phyloP scores from a whole-genome alignment of 2,113 vertebrate genomes.

The Electrona antarctica region DNA sequence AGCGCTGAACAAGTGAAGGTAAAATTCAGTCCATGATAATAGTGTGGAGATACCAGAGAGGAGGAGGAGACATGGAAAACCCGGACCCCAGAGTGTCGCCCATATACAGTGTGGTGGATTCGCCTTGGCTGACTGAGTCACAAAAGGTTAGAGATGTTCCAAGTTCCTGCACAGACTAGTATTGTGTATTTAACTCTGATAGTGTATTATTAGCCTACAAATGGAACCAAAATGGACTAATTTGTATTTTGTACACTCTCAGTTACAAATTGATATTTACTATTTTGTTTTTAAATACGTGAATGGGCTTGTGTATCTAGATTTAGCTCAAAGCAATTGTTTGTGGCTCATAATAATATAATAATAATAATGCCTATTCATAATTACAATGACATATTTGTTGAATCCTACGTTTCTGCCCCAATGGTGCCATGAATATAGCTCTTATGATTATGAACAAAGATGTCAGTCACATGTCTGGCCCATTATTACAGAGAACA shows the following conservation, averaged over 20 bases:
- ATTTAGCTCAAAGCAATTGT: too few relatives aligned
- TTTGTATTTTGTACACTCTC: too few relatives aligned
- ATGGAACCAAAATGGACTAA: too few relatives aligned
- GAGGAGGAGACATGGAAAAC: conserved; percentile 67
- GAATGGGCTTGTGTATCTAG: too few relatives aligned
- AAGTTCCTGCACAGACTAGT: background rate
- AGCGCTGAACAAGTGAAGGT: conserved; percentile 67
- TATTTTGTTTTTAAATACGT: too few relatives aligned
- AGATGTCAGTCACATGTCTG: conserved; percentile 21
- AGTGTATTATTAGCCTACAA: conserved; percentile 3
- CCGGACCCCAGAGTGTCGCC: conserved; percentile 49
- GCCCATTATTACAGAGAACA: conserved; percentile 14
- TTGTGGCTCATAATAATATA: too few relatives aligned
- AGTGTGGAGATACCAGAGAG: conserved; percentile 54
- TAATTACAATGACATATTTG: too few relatives aligned
- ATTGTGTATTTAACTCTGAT: conserved; percentile 8
- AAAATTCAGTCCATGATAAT: conserved; percentile 31
- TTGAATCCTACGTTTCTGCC: background rate
- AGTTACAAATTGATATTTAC: too few relatives aligned
- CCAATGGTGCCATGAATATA: background rate
- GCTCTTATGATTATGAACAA: conserved; percentile 18
- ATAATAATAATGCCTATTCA: too few relatives aligned
- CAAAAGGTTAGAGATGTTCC: background rate
- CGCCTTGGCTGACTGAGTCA: background rate
- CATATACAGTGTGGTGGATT: conserved; percentile 27